Percentiles rank a stretch among this genome's conserved stretches.
These are phyloP conservation scores for Egretta garzetta DNA, from an alignment of 2,113 vertebrate species.

Conservation along the genomic window DNA sequence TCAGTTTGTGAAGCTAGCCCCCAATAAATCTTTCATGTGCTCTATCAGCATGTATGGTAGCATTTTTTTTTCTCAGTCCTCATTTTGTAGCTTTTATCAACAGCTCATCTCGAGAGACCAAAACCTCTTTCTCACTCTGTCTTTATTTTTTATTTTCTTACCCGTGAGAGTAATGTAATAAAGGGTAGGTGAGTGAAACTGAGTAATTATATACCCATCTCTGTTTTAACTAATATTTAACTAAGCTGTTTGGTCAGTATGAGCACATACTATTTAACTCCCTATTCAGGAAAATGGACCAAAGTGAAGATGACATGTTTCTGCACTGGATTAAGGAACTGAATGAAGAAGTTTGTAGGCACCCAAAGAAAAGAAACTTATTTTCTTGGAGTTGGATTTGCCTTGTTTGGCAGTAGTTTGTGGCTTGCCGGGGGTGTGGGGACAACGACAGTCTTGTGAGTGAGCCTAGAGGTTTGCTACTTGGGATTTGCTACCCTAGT, in stretches of 20 bases:
- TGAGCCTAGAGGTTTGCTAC: not conserved
- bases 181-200: not conserved
- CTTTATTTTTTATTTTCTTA: not conserved
- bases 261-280: not conserved
- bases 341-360: not conserved
- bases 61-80: not conserved
- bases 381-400: not conserved
- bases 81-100: slow-evolving; percentile 22
- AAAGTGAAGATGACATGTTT: not conserved
- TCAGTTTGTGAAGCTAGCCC: slow-evolving; percentile 1
- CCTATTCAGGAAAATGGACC: not conserved
- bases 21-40: slow-evolving; percentile 41
- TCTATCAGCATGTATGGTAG: slow-evolving; percentile 22
- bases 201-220: not conserved
- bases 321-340: not conserved
- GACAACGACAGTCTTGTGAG: not conserved
- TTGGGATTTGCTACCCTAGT: not conserved
- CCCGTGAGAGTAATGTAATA: not conserved
- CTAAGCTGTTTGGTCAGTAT: not conserved
- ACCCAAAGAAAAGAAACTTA: not conserved
- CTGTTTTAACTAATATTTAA: not conserved
- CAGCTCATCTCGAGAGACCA: not conserved
- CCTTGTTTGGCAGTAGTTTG: not conserved
- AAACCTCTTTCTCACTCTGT: not conserved
- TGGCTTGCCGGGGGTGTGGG: not conserved